Base-by-base conservation (phyloP, 2,797 vertebrate species). In the Onychomys leucogaster region DNA sequence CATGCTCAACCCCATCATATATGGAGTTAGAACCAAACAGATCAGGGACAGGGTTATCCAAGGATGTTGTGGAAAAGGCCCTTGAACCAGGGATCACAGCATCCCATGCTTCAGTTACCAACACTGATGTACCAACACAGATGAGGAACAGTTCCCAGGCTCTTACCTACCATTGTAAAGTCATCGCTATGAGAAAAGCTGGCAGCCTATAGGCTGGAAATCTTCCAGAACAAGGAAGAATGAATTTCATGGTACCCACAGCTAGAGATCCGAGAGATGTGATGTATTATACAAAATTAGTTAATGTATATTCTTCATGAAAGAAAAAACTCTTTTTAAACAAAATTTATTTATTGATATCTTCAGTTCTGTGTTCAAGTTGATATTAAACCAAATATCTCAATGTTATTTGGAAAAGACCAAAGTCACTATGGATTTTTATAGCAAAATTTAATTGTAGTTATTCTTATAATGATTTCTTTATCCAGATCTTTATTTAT, bases 1-100 rank as follows among this genome's bases (percentile, higher is more conserved):
- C 52, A 97, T 96, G 93, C 95, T 98, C 19, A 98, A 98, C 69
- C 98, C 97, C 61, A 96, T 98, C 23, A 98, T 98, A 43, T 98
- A 98, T 52, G 96, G 96, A 43, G 90, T 97, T 23, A 97, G 95
- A 89, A 98, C 98, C 69, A 98, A 97, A 52, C 98, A 98, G 91
- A 98, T 98, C 59, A 75, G 96, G 34, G 67, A 93, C n/a, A 96
- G 78, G 5, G 55, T 97, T 59, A 80, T 77, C 32, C 71, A 13
- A 82, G 84, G 59, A 2, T 96, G n/a, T 52, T 96, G 55, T 87
- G 16, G 90, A 9, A 97, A 96, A 85, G 59, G 41, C 4, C 4
- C 7, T 1, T 96, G 69, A 96, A 3, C 8, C 41, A 90, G 59
- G 0, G 3, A 9, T 11, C 57, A 49, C 0, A 29, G 0, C 0